A percentile compares a stretch with the other conserved stretches of the same genome.
Evolutionary conservation across 2,888 invertebrate genomes (phyloP).

Genomic region (Lobophora halterata): DNA sequence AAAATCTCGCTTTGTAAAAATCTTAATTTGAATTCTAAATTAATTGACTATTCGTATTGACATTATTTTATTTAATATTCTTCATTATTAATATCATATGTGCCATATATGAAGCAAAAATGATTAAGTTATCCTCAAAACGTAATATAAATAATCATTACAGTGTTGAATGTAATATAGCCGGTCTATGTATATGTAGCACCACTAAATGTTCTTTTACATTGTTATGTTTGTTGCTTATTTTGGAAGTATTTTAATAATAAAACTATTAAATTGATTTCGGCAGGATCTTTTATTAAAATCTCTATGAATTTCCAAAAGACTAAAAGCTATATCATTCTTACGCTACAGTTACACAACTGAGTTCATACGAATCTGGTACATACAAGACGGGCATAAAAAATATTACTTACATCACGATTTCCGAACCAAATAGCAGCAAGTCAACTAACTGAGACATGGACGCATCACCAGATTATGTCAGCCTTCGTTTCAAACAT

Average conservation of each 20-base stretch:
- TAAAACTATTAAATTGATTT: conserved; percentile 65
- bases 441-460: neutral
- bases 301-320: conserved; percentile 55
- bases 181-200: conserved; percentile 62
- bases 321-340: conserved; percentile 47
- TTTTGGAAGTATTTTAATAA: conserved; percentile 77
- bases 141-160: conserved; percentile 43
- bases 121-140: conserved; percentile 14
- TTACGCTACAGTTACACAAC: conserved; percentile 27
- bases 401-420: conserved; percentile 2
- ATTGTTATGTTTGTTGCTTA: conserved; percentile 81
- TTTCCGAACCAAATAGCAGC: neutral
- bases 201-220: conserved; percentile 65
- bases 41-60: conserved; percentile 21
- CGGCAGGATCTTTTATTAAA: conserved; percentile 69
- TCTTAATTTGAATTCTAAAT: conserved; percentile 24
- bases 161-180: conserved; percentile 58
- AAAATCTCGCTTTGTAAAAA: conserved; percentile 19
- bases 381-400: conserved; percentile 3
- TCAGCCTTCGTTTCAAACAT: conserved; percentile 15
- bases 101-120: conserved; percentile 45
- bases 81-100: conserved; percentile 38
- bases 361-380: conserved; percentile 13
- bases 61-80: conserved; percentile 20
- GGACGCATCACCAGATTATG: conserved; percentile 5